A percentile compares a stretch with the other conserved stretches of the same genome.
Conservation (phyloP, 2,113 vertebrate genomes). For the Condylura cristata region DNA sequence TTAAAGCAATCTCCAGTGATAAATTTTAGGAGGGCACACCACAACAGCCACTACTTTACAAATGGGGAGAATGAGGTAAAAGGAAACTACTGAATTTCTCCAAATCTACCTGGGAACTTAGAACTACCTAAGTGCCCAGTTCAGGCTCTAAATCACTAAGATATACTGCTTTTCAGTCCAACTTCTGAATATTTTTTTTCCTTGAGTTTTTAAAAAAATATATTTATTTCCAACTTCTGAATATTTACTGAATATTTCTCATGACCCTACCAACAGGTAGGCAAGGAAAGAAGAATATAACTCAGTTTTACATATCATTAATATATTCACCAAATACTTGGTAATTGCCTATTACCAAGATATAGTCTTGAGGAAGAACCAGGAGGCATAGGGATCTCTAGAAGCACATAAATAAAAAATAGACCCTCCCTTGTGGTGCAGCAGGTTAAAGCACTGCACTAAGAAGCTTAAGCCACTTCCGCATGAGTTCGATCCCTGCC, state of each 20-base stretch:
- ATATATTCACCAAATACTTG: background rate
- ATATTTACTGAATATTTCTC: background rate
- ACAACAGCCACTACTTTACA: background rate
- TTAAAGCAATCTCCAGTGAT: background rate
- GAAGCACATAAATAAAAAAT: background rate
- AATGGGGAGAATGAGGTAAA: background rate
- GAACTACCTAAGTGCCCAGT: background rate
- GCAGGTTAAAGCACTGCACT: no score
- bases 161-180: background rate
- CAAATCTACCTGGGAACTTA: background rate
- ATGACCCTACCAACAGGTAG: background rate
- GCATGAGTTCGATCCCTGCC: no score
- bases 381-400: background rate
- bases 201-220: no score
- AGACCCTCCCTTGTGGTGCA: no score
- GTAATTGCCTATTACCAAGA: background rate
- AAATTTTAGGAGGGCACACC: background rate
- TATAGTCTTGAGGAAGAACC: conserved; percentile 1
- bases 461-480: no score
- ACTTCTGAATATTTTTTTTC: background rate
- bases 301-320: background rate
- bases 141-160: background rate
- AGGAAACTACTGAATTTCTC: background rate
- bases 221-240: conserved; percentile 20
- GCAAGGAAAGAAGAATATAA: background rate